Evolutionary conservation across 2,888 invertebrate genomes (phyloP), one percentile per base, ranked within the genome.

Genomic region (Amaurobius ferox): DNA sequence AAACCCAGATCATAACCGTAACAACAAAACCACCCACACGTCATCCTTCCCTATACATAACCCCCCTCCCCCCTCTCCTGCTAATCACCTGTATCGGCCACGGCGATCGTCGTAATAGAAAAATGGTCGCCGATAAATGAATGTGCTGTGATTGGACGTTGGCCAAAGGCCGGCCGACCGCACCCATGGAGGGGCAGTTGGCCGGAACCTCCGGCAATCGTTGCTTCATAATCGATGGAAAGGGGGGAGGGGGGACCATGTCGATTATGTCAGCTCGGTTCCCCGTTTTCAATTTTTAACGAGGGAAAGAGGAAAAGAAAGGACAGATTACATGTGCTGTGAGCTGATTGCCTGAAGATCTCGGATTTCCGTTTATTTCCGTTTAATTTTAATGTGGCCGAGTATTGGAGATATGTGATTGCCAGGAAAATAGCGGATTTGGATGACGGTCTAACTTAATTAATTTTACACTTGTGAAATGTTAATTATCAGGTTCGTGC

Each of bases 121-220:
- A 85, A 85, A 85, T 85, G 61, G 64, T 28, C 55, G 35, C 28
- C 19, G 35, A 71, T 72, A 85, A 83, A 83, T 83, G 81, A 83
- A 76, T 64, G 55, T 55, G 64, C 81, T 32, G 81, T 70, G 83
- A 85, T 85, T 85, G 83, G 83, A n/a, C n/a, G n/a, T n/a, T n/a
- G n/a, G n/a, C n/a, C n/a, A n/a, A n/a, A n/a, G n/a, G n/a, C 30
- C 83, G 71, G 71, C 66, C 72, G 39, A 66, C 44, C 1, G 55
- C 19, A 71, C 35, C 44, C 44, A 40, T 48, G 48, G 48, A 77
- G 83, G 83, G 39, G 83, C 83, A 72, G 72, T 85, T 76, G 32
- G 19, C 62, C 30, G 40, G 71, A 85, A 72, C 77, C 83, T 77
- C 78, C 78, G 83, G 83, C 77, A 23, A 3, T 1, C 3, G 40